Base-by-base conservation (phyloP, 2,797 vertebrate genomes). In the Centroberyx gerrardi region DNA sequence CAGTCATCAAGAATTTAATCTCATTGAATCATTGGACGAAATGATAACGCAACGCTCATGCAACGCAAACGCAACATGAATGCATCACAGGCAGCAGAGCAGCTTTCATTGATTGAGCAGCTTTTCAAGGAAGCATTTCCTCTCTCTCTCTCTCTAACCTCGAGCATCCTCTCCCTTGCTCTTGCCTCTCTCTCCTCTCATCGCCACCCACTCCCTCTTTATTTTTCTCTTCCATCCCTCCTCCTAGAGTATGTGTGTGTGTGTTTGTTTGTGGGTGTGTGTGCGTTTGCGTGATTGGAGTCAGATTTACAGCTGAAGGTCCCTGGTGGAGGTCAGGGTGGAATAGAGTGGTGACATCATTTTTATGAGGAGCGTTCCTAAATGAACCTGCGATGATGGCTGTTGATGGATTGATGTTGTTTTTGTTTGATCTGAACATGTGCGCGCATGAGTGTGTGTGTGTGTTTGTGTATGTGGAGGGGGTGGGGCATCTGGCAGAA, bases 291-390 rank as follows among this genome's bases (percentile, higher is more conserved):
- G 48, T 72, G 66, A 76, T 64, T 76, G 68, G 55, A 31, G 72
- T 61, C 66, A 67, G 76, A 88, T 84, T 84, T 84, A 81, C 67
- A 68, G 74, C 62, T 51, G 66, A 54, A 46, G 44, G 51, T 33
- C 38, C n/a, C 18, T 17, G 2, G 27, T 36, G 60, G 68, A 83
- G 70, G 78, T 80, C 76, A 54, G 48, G 61, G 33, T 8, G 27
- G 33, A 68, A 28, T 27, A 40, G 49, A 52, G 48, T 22, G 29
- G 65, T 71, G 78, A 86, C 71, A 70, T 60, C 48, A 58, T 67
- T 70, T 77, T 76, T 65, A 66, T 66, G 72, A 69, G 72, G 51
- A 62, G 27, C 15, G 3, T 46, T 77, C 54, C 18, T 17, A 33
- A 62, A 36, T 31, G 55, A 80, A 38, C 17, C 56, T 22, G 51